These are phyloP conservation scores for Nebria salina DNA, from an alignment of 2,888 invertebrate genomes.

Conservation along the genomic window DNA sequence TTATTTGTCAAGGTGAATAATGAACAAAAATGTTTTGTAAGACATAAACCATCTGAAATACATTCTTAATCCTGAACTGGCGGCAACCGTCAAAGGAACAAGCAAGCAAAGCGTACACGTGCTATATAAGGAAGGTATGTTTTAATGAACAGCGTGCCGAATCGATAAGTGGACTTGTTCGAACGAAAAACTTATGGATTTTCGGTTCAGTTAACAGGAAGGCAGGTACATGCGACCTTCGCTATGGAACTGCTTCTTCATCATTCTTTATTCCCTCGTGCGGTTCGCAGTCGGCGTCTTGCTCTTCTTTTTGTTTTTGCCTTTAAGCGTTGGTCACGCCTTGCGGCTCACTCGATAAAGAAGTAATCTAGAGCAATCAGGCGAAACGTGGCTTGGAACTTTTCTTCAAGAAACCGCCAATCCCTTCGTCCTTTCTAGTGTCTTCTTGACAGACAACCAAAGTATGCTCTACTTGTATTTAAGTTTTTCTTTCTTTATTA, in stretches of 20 bases:
- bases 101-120: too few relatives aligned
- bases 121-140: not conserved
- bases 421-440: not conserved
- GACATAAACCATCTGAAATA: too few relatives aligned
- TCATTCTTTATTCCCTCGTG: slow-evolving; percentile 9
- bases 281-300: not conserved
- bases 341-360: slow-evolving; percentile 39
- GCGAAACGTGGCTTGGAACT: slow-evolving; percentile 25
- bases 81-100: not conserved
- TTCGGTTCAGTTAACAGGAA: not conserved
- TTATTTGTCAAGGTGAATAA: too few relatives aligned
- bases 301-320: slow-evolving; percentile 19
- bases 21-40: too few relatives aligned
- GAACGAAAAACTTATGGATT: not conserved
- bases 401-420: slow-evolving; percentile 5
- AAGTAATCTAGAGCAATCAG: slow-evolving; percentile 46
- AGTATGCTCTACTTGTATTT: not conserved
- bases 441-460: not conserved
- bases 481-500: slow-evolving; percentile 2
- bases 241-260: not conserved
- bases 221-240: not conserved
- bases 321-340: slow-evolving; percentile 41
- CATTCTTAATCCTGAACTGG: too few relatives aligned
- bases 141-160: not conserved
- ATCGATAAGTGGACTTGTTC: not conserved